Evolutionary conservation across 2,888 invertebrate genomes (phyloP).

Genomic region (Ligdia adustata): DNA sequence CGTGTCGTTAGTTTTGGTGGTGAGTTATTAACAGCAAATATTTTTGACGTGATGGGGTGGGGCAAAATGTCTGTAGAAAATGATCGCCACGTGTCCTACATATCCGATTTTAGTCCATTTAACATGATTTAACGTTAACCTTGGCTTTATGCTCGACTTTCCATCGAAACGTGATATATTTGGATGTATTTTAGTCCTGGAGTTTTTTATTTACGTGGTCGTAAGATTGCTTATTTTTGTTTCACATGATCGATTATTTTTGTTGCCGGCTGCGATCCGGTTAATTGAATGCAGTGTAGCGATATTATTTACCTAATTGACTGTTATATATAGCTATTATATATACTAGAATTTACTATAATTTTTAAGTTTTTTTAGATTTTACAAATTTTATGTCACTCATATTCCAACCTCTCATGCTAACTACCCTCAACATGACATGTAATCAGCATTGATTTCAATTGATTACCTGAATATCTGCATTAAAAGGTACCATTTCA

Average conservation of each 20-base stretch:
- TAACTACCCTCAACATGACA: constrained; percentile 1
- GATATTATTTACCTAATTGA: background rate
- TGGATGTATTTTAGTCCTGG: constrained; percentile 3
- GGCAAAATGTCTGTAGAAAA: constrained; percentile 74
- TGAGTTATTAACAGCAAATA: constrained; percentile 60
- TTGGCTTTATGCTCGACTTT: constrained; percentile 4
- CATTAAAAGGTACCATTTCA: too few species aligned
- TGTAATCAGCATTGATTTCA: too few species aligned
- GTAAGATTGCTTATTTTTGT: constrained; percentile 48
- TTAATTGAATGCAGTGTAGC: constrained; percentile 5
- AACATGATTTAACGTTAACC: constrained; percentile 37
- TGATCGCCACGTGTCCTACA: constrained; percentile 80
- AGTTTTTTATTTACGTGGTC: background rate
- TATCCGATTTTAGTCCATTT: constrained; percentile 57
- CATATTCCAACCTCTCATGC: constrained; percentile 4
- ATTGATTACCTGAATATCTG: too few species aligned
- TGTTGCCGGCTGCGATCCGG: constrained; percentile 53
- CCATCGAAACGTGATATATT: background rate
- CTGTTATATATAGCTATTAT: too few species aligned
- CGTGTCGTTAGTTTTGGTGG: constrained; percentile 54
- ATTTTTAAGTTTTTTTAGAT: too few species aligned
- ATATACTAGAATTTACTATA: too few species aligned
- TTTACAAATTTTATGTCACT: background rate
- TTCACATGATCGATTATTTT: constrained; percentile 63
- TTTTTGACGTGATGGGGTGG: constrained; percentile 78